Percentiles rank a stretch among this genome's conserved stretches.
Evolutionary conservation across 2,113 vertebrate species (phyloP).

Genomic region (Meleagris gallopavo): DNA sequence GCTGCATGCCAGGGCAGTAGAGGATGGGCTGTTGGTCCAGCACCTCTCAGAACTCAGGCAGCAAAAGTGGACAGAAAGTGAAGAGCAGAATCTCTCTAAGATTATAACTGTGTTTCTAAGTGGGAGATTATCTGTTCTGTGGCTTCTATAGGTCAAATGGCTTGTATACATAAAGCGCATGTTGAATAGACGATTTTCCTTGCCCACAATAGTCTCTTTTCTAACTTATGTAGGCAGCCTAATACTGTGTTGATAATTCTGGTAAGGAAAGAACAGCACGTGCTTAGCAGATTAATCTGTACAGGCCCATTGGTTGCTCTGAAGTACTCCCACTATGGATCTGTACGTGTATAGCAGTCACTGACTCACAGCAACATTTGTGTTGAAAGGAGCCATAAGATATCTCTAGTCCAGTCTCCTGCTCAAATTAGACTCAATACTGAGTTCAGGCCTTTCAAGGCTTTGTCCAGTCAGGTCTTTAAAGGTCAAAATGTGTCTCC

Average conservation of each 20-base stretch:
- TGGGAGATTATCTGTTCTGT: background rate
- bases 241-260: background rate
- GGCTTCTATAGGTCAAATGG: background rate
- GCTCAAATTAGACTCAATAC: background rate
- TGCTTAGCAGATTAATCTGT: background rate
- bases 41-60: background rate
- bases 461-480: background rate
- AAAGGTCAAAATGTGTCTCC: background rate
- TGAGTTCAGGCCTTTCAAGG: accelerated
- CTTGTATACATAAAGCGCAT: accelerated
- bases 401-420: background rate
- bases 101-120: background rate
- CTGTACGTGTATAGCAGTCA: background rate
- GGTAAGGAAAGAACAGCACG: background rate
- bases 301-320: background rate
- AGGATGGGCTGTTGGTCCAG: background rate
- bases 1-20: background rate
- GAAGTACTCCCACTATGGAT: background rate
- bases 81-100: background rate
- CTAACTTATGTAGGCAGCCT: background rate
- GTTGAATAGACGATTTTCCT: background rate
- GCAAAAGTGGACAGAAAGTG: background rate
- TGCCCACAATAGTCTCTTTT: background rate
- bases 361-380: background rate
- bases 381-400: background rate